phyloP scores from a whole-genome alignment of 2,888 invertebrate species.

The Antheraea yamamai region DNA sequence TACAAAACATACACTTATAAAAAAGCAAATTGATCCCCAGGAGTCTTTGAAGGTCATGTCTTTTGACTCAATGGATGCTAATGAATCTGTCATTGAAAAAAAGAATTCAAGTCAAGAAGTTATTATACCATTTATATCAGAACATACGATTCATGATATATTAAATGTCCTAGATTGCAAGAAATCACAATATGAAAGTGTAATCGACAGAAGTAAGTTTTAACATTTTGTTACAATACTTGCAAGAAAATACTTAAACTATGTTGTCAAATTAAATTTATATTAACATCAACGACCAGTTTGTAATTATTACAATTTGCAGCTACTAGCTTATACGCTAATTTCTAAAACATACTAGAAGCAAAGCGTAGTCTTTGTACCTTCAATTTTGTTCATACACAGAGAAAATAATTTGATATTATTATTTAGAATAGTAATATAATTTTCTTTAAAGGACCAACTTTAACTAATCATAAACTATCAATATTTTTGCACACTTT shows the following conservation, averaged over 20 bases:
- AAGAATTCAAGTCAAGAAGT: background rate
- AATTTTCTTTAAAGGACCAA: background rate
- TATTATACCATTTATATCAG: background rate
- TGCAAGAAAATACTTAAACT: background rate
- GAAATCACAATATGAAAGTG: background rate
- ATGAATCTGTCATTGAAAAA: background rate
- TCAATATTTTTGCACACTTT: background rate
- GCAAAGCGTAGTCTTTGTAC: too few relatives aligned
- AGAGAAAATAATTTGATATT: background rate
- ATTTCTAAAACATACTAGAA: too few relatives aligned
- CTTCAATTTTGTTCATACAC: too few relatives aligned
- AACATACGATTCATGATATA: background rate
- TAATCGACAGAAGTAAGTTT: background rate
- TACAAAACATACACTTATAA: too few relatives aligned
- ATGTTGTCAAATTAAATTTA: background rate
- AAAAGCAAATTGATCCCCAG: background rate
- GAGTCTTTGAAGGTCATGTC: background rate
- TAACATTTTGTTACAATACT: background rate
- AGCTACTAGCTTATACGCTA: too few relatives aligned
- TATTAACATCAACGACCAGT: too few relatives aligned
- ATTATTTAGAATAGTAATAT: background rate
- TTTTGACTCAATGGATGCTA: background rate
- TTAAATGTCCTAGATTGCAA: background rate
- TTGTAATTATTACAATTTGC: too few relatives aligned
- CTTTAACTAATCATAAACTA: background rate